phyloP scores from a whole-genome alignment of 2,113 vertebrate species.

The Steatornis caripensis region DNA sequence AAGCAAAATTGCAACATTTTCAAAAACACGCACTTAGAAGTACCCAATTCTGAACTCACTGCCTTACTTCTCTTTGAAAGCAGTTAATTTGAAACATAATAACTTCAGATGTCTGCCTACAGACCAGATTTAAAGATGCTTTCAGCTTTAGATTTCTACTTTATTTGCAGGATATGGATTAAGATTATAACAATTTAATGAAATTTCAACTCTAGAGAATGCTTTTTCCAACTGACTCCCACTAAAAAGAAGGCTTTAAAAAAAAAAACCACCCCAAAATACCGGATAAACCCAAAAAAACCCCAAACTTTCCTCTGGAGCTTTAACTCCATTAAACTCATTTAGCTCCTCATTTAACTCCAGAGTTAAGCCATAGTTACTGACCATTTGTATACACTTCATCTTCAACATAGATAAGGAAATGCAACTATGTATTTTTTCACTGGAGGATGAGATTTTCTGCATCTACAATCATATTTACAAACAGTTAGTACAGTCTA shows the following conservation, averaged over 20 bases:
- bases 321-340: not conserved
- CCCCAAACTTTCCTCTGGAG: rapidly evolving
- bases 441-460: not conserved
- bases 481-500: not conserved
- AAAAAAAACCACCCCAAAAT: not conserved
- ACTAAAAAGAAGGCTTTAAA: not conserved
- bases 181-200: not conserved
- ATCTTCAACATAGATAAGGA: not conserved
- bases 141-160: not conserved
- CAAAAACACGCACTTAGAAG: not conserved
- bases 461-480: not conserved
- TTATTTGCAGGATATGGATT: not conserved
- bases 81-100: not conserved
- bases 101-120: not conserved
- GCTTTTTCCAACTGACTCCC: not conserved
- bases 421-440: not conserved
- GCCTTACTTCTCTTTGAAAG: not conserved
- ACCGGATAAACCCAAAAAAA: not conserved
- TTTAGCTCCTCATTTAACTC: not conserved
- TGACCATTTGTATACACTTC: not conserved
- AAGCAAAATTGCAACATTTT: not conserved
- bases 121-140: not conserved
- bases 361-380: not conserved
- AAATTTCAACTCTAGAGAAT: not conserved
- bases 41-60: not conserved